These are phyloP conservation scores for Physeter macrocephalus DNA, from an alignment of 2,113 vertebrate genomes.

Conservation along the genomic window DNA sequence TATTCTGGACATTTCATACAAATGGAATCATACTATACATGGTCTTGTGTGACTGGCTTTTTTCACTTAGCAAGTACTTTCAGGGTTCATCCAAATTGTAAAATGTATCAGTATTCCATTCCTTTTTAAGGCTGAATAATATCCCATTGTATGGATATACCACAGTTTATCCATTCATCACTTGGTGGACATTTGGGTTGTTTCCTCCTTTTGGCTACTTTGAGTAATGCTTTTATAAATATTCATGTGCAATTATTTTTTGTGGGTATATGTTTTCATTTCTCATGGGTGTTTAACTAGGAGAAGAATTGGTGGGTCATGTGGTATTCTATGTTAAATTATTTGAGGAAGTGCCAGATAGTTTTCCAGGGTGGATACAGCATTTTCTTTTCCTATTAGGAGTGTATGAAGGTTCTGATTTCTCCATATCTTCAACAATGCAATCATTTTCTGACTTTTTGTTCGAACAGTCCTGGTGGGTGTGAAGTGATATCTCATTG, in stretches of 20 bases:
- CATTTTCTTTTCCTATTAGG: background rate
- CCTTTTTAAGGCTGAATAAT: background rate
- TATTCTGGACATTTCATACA: background rate
- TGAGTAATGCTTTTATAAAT: background rate
- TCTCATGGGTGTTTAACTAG: background rate
- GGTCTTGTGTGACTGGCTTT: background rate
- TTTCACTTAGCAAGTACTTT: background rate
- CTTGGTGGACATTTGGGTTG: background rate
- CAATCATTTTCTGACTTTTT: background rate
- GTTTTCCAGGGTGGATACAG: background rate
- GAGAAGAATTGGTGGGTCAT: background rate
- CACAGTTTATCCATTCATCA: background rate
- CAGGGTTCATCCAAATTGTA: background rate
- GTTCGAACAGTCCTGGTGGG: background rate
- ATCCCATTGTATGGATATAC: background rate
- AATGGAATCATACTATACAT: background rate
- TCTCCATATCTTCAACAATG: background rate
- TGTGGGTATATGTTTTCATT: background rate
- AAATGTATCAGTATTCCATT: background rate
- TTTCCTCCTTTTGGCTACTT: background rate
- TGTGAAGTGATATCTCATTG: background rate
- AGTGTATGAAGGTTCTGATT: background rate
- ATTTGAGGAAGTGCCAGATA: background rate
- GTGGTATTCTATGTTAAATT: background rate
- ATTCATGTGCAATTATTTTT: background rate